Evolutionary conservation across 2,113 vertebrate genomes (phyloP), one percentile per base, ranked within the genome.

Genomic region (Limnothrissa miodon): DNA sequence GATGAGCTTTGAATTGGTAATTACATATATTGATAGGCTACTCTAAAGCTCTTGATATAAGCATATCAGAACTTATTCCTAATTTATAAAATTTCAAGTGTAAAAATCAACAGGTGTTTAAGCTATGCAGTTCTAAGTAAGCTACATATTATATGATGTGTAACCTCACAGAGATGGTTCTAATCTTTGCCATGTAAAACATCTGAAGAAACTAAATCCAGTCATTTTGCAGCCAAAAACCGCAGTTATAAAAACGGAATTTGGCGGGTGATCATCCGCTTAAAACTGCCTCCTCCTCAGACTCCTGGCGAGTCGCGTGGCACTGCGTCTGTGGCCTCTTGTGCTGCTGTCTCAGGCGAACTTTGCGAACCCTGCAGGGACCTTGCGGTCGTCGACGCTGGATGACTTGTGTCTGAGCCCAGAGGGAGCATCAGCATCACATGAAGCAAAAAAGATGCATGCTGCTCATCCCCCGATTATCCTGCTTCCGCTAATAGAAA

Each of bases 121-220:
- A 36, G 11, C 62, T 33, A 10, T 15, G 15, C 4, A 23, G 51
- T 56, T 56, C 5, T 74, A 74, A 74, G 36, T 74, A 74, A 6
- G 42, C 42, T 42, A 42, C 42, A 42, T 42, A 42, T 42, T 29
- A 74, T 74, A 74, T 74, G 66, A 29, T 74, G 29, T 74, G 2
- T 33, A 29, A 74, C 25, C 29, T 74, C 29, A 11, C 29, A 33
- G 66, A 74, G 29, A 74, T 74, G 66, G 66, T 74, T 74, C 29
- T 74, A 74, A 74, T 74, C 33, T 36, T 74, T 74, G 66, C 66
- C 66, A 74, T 74, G 33, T 74, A 74, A 74, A 74, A 74, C 25
- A 66, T 66, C 59, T 66, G 25, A 74, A 33, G 66, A 8, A 74
- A 74, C 66, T 74, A 74, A 74, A 74, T 74, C 66, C 66, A 33